Evolutionary conservation across 2,888 invertebrate genomes (phyloP).

Genomic region (Lochmaea capreae): DNA sequence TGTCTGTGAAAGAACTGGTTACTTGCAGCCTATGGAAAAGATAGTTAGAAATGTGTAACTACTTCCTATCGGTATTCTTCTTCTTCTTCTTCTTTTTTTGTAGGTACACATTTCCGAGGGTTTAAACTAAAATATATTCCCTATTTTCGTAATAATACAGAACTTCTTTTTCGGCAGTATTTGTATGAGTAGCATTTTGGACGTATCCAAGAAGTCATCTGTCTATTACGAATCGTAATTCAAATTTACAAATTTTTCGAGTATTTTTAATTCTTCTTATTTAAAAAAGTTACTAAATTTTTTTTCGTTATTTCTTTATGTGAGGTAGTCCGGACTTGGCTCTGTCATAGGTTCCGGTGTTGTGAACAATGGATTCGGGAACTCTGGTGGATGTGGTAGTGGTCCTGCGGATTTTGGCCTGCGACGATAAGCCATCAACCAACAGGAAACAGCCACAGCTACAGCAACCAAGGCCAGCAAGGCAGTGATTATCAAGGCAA

Average conservation of each 20-base stretch:
- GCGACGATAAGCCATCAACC: conserved; percentile 93
- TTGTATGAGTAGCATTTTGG: conserved; percentile 56
- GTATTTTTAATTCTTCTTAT: conserved; percentile 28
- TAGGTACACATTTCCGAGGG: conserved; percentile 50
- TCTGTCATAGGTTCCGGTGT: conserved; percentile 84
- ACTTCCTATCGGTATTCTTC: conserved; percentile 24
- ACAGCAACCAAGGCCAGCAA: conserved; percentile 92
- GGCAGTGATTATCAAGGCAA: conserved; percentile 91
- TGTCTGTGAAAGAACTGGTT: conserved; percentile 56
- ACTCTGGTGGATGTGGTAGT: conserved; percentile 93
- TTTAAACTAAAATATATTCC: conserved; percentile 48
- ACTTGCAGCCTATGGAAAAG: conserved; percentile 64
- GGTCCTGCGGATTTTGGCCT: conserved; percentile 90
- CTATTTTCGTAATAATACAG: conserved; percentile 47
- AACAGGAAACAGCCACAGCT: conserved; percentile 94
- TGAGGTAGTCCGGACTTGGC: conserved; percentile 85
- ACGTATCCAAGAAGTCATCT: conserved; percentile 52
- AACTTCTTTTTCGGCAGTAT: conserved; percentile 50
- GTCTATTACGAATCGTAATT: conserved; percentile 39
- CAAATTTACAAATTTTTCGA: conserved; percentile 47
- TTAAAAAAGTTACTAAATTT: conserved; percentile 41
- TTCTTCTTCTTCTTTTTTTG: conserved; percentile 27
- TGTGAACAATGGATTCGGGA: conserved; percentile 93
- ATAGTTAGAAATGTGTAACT: conserved; percentile 56
- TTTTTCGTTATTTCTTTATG: conserved; percentile 60